phyloP scores from a whole-genome alignment of 2,113 vertebrate species.

The Epinephelus cyanopodus region DNA sequence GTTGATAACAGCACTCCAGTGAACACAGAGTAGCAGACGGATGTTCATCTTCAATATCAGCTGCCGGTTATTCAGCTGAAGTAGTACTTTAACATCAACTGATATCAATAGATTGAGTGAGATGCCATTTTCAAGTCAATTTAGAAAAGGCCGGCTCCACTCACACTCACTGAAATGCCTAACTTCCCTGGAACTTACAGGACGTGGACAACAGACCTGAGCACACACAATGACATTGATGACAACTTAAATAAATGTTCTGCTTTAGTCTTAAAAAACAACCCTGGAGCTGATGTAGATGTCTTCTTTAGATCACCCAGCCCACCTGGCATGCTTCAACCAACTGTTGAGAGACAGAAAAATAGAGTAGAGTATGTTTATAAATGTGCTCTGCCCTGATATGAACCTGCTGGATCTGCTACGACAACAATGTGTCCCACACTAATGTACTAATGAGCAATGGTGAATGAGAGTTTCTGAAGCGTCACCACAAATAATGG shows the following conservation, averaged over 20 bases:
- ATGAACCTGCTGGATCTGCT: not conserved
- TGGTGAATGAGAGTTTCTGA: slow-evolving; percentile 31
- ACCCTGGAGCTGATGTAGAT: not conserved
- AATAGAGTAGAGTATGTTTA: not conserved
- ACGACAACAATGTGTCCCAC: slow-evolving; percentile 25
- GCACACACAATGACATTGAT: not conserved
- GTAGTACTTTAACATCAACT: slow-evolving; percentile 44
- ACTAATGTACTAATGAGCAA: slow-evolving; percentile 34
- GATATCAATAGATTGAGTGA: slow-evolving; percentile 50
- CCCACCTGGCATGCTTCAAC: not conserved
- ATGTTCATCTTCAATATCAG: slow-evolving; percentile 52
- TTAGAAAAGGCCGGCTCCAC: slow-evolving; percentile 28
- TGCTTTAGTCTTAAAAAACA: not conserved
- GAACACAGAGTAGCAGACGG: slow-evolving; percentile 43
- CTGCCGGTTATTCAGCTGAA: slow-evolving; percentile 50
- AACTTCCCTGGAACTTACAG: slow-evolving; percentile 4
- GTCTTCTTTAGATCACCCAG: not conserved
- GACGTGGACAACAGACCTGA: slow-evolving; percentile 3
- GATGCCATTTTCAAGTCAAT: slow-evolving; percentile 32
- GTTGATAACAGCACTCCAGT: slow-evolving; percentile 47
- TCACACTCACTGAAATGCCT: slow-evolving; percentile 17
- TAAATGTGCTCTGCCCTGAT: not conserved
- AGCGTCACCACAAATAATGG: slow-evolving; percentile 42
- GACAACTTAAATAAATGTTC: not conserved
- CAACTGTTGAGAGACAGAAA: not conserved